Base-by-base conservation (phyloP, 2,113 vertebrate species). In the Elachura formosa region DNA sequence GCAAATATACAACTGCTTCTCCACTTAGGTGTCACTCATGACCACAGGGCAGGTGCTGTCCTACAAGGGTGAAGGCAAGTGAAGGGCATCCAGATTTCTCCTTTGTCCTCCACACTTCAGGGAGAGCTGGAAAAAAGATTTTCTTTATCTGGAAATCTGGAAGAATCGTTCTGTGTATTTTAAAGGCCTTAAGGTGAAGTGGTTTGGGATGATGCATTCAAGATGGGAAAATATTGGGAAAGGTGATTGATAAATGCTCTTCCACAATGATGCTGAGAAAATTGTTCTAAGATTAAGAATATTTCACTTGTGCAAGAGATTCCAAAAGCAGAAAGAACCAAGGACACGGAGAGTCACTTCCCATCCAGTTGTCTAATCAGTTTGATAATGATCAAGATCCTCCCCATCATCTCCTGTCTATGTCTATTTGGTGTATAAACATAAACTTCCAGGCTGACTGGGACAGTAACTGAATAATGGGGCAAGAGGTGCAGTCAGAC, bases 1-100 rank as follows among this genome's bases (percentile, higher is more conserved):
- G 88, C 79, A 96, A 97, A 95, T 91, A 89, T 9, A 56, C 33
- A 94, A 66, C n/a, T 89, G 56, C n/a, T 93, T 96, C 84, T 90
- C 43, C 24, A 38, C 9, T 81, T 58, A 46, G 61, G 12, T 84
- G 49, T 94, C 51, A 89, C 64, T 94, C 63, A 46, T 31, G 58
- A 80, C 29, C 62, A 54, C 45, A 67, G 55, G 81, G 28, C 59
- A 96, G 59, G 49, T 77, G 54, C 46, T 86, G 25, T 14, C 62
- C 33, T 78, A 5, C 38, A 64, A 89, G 38, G 38, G 23, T 31
- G 10, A 46, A 75, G 76, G 68, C 38, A 96, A 93, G 76, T 26
- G 61, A 11, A 72, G 40, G 31, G 9, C 66, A 59, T 23, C 25
- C 62, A 83, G 56, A 38, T 9, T 55, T 75, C 22, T 83, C 8